Evolutionary conservation across 2,888 invertebrate genomes (phyloP), one percentile per base, ranked within the genome.

Genomic region (Barypeithes pellucidus): DNA sequence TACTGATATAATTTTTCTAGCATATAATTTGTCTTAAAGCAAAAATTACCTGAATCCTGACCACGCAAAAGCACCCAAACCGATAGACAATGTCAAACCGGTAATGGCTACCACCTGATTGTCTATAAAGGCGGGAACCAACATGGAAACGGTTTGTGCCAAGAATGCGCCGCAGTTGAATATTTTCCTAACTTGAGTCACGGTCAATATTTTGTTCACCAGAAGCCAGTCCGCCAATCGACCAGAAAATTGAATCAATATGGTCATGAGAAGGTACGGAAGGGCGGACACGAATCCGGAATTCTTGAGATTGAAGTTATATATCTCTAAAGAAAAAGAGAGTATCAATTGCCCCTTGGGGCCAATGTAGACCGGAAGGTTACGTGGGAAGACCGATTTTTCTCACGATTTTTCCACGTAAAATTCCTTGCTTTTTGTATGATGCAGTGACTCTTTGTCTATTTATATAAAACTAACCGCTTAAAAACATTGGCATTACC

Each of bases 241-340:
- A 0, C 97, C 97, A 0, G 95, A 92, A 74, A 92, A 86, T 80
- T 93, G 94, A 5, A 96, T 87, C 5, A 93, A 89, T 39, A 95
- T 87, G 0, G 94, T 93, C 95, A 97, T 96, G 0, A 93, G 92
- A 20, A 97, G 85, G 84, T 97, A 97, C 0, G 97, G 97, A 45
- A 96, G 87, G 0, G 96, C 96, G 0, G 96, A 92, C 61, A 95
- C 84, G 82, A 93, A 92, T 4, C 97, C 97, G 3, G 95, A 93
- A 83, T 94, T 90, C 7, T 92, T 90, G 63, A 94, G 87, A 81
- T 94, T 89, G 83, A 92, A 94, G 77, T 91, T 87, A 76, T 93
- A 88, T 0, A 92, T 91, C 79, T 94, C 94, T 94, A 84, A 16
- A 87, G 69, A 36, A 43, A n/a, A 24, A 39, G 12, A 50, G 11